A percentile compares a stretch with the other conserved stretches of the same genome.
Conservation (phyloP, 2,888 invertebrate species). For the Clitarchus hookeri region DNA sequence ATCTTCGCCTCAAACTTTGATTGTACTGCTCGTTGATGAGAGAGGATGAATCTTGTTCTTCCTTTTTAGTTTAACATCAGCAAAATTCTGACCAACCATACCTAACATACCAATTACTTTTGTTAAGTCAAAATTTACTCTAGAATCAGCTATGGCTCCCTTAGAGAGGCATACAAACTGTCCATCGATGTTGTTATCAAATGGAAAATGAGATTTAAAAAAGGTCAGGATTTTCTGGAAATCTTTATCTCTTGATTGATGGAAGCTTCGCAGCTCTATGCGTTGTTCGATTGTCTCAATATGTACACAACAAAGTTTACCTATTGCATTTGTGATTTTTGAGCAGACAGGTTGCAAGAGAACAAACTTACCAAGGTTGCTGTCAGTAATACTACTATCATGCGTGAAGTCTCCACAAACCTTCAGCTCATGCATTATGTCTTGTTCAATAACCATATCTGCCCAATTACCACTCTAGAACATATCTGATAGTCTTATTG, state of each 20-base stretch:
- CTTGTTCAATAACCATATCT: constrained; percentile 16
- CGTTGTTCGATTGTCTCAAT: constrained; percentile 47
- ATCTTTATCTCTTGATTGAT: not conserved
- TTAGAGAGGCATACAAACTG: not conserved
- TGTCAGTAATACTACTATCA: not conserved
- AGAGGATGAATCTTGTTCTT: not conserved
- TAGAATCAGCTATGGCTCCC: not conserved
- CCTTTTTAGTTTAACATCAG: constrained; percentile 1
- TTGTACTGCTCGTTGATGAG: not conserved
- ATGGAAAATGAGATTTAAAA: not conserved
- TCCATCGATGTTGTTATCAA: not conserved
- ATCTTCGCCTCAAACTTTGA: not conserved
- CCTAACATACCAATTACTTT: not conserved
- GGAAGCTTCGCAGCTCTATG: constrained; percentile 44
- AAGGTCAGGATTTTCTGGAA: not conserved
- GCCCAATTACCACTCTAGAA: constrained; percentile 15
- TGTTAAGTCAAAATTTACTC: not conserved
- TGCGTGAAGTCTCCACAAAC: constrained; percentile 1
- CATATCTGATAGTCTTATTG: constrained; percentile 18
- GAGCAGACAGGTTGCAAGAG: not conserved
- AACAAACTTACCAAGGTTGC: constrained; percentile 12
- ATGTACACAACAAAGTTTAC: constrained; percentile 42
- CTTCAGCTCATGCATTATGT: constrained; percentile 3
- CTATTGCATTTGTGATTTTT: not conserved
- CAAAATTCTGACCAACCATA: not conserved